These are phyloP conservation scores for Lucilia cuprina DNA, from an alignment of 1,140 invertebrate species.

Conservation along the genomic window DNA sequence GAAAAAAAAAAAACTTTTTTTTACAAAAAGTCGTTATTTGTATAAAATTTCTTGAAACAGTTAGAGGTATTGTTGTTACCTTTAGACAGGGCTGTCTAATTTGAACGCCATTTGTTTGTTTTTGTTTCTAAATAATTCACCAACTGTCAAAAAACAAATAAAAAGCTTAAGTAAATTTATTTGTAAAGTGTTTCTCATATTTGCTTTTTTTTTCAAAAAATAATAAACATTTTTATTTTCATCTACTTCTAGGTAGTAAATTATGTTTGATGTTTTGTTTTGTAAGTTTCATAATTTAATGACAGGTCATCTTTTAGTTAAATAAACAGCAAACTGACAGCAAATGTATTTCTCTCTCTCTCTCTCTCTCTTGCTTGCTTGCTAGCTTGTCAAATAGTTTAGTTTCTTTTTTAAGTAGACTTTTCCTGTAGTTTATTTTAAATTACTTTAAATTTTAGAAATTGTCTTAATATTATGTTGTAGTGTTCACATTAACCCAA, in stretches of 20 bases:
- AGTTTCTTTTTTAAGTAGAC: too few relatives aligned
- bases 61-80: not conserved
- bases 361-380: too few relatives aligned
- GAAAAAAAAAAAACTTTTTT: not conserved
- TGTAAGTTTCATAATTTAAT: not conserved
- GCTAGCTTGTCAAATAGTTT: too few relatives aligned
- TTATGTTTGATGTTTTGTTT: conserved; percentile 19
- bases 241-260: not conserved
- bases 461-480: too few relatives aligned
- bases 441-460: too few relatives aligned
- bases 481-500: too few relatives aligned
- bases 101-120: not conserved
- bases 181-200: not conserved
- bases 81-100: not conserved
- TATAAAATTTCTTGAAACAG: not conserved
- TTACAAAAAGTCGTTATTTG: not conserved
- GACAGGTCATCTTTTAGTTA: conserved; percentile 13
- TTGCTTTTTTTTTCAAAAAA: not conserved
- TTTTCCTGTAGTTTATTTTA: too few relatives aligned
- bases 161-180: conserved; percentile 8
- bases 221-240: not conserved
- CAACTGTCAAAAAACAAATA: not conserved
- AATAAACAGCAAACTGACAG: not conserved
- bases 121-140: not conserved
- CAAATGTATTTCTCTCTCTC: too few relatives aligned